phyloP scores from a whole-genome alignment of 2,797 vertebrate genomes.

The Eleutherodactylus coqui region DNA sequence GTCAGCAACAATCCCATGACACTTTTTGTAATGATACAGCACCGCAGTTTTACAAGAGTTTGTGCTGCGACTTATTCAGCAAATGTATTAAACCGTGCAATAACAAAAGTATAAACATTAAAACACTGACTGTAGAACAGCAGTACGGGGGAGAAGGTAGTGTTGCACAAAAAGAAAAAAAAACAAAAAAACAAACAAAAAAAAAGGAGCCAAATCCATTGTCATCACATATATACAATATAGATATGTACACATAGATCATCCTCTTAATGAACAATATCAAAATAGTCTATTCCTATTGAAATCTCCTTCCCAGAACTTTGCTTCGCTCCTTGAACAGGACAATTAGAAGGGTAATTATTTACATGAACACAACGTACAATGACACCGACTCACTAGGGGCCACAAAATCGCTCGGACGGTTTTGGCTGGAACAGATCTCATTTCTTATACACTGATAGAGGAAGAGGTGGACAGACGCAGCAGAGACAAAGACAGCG shows the following conservation, averaged over 20 bases:
- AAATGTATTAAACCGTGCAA: constrained; percentile 96
- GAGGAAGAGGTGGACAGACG: background rate
- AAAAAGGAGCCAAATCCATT: constrained; percentile 84
- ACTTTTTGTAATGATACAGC: constrained; percentile 93
- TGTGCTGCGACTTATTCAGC: constrained; percentile 87
- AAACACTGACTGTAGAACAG: constrained; percentile 95
- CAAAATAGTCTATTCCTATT: constrained; percentile 93
- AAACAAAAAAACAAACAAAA: background rate
- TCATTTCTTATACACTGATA: constrained; percentile 13
- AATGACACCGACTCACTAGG: constrained; percentile 88
- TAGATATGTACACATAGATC: constrained; percentile 91
- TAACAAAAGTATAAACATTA: constrained; percentile 92
- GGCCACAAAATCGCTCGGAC: constrained; percentile 87
- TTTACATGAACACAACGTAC: constrained; percentile 87
- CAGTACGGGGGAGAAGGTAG: constrained; percentile 90
- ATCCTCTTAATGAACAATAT: constrained; percentile 92
- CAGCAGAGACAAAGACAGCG: background rate
- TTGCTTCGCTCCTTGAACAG: constrained; percentile 80
- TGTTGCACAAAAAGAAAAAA: constrained; percentile 82
- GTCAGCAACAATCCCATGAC: constrained; percentile 92
- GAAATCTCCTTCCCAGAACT: constrained; percentile 78
- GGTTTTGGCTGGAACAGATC: constrained; percentile 69
- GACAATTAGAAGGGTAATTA: constrained; percentile 84
- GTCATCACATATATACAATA: constrained; percentile 98
- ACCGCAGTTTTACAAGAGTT: constrained; percentile 94